Percentiles rank a stretch among this genome's conserved stretches.
phyloP scores from a whole-genome alignment of 2,113 vertebrate genomes.

The Picathartes gymnocephalus region DNA sequence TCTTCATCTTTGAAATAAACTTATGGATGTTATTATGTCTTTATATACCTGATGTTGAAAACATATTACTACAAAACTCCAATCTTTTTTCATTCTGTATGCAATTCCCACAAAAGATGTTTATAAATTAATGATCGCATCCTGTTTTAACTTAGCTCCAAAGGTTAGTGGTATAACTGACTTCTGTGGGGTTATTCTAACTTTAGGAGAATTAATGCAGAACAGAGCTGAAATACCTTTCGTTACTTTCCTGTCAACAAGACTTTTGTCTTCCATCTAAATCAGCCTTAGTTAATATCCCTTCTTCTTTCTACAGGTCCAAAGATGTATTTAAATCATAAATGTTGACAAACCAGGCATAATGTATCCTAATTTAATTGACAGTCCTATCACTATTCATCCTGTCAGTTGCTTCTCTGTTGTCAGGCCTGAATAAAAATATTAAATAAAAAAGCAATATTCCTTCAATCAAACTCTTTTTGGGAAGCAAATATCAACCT shows the following conservation, averaged over 20 bases:
- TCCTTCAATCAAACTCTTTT: background rate
- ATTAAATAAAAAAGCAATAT: constrained; percentile 20
- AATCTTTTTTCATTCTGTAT: background rate
- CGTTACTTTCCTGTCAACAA: background rate
- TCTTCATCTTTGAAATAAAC: background rate
- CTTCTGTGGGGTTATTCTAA: background rate
- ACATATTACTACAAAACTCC: background rate
- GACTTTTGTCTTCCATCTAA: background rate
- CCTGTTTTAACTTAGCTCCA: background rate
- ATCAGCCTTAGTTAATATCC: background rate
- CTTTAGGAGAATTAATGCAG: background rate
- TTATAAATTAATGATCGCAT: background rate
- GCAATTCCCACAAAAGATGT: background rate
- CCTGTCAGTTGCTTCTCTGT: background rate
- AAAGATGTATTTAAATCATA: background rate
- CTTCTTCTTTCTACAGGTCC: background rate
- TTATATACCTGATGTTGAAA: background rate
- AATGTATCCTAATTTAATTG: constrained; percentile 7
- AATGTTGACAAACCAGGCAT: background rate
- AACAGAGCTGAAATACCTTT: background rate
- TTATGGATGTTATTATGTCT: background rate
- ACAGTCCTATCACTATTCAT: background rate
- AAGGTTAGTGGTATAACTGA: background rate
- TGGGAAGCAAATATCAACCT: background rate
- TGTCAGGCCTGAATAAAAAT: background rate